Evolutionary conservation across 2,888 invertebrate genomes (phyloP), one percentile per base, ranked within the genome.

Genomic region (Scaptodrosophila latifasciaeformis): DNA sequence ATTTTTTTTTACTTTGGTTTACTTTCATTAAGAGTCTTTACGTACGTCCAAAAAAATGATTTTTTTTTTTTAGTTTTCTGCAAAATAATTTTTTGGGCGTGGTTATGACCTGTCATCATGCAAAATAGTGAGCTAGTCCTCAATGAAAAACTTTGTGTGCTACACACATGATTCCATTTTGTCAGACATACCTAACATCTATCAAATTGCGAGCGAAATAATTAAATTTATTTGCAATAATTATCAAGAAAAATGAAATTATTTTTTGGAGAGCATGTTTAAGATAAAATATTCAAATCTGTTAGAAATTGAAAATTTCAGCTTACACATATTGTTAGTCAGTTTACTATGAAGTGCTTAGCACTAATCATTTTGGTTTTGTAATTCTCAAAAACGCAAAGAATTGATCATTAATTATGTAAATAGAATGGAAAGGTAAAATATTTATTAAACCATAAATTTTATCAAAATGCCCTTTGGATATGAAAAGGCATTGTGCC

Each of bases 381-480:
- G 85, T 77, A 85, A 85, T 85, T 85, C 85, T 84, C 84, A 85
- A 85, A 85, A 85, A 85, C 83, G 85, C 85, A 85, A 85, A 85
- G 83, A 83, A 83, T 70, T 83, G 80, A 72, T 78, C 61, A 65
- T 57, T 55, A 42, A 44, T 57, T 52, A 55, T 62, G 62, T 50
- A 43, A 44, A 54, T 46, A 66, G 65, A 65, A 56, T 35, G 17
- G 12, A 35, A 13, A 10, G 44, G 55, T 56, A n/a, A n/a, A n/a
- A n/a, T n/a, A n/a, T n/a, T n/a, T n/a, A n/a, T n/a, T n/a, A n/a
- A n/a, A n/a, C n/a, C n/a, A n/a, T n/a, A n/a, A n/a, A n/a, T n/a
- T n/a, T n/a, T n/a, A n/a, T n/a, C n/a, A n/a, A n/a, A n/a, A n/a
- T n/a, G n/a, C n/a, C n/a, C n/a, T n/a, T n/a, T n/a, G n/a, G n/a